Conservation (phyloP, 2,113 vertebrate species). For the Phrynosoma blainvillii region DNA sequence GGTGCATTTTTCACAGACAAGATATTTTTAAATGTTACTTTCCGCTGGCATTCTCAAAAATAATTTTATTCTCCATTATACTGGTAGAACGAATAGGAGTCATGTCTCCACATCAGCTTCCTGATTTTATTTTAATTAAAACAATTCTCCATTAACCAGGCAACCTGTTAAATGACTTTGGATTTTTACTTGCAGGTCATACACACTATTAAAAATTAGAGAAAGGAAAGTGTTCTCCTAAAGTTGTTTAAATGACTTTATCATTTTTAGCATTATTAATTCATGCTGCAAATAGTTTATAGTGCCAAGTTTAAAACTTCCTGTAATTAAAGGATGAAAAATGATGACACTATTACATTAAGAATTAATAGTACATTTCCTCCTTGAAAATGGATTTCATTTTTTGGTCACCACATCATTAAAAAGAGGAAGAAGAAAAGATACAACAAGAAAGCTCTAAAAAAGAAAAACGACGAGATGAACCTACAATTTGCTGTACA, state of each 20-base stretch:
- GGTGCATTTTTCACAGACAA: neutral
- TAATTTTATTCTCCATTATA: constrained; percentile 31
- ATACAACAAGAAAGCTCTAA: constrained; percentile 11
- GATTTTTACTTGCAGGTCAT: constrained; percentile 54
- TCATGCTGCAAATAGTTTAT: constrained; percentile 45
- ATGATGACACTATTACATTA: constrained; percentile 38
- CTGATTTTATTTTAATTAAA: constrained; percentile 41
- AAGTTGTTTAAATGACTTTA: constrained; percentile 51
- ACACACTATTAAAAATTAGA: constrained; percentile 37
- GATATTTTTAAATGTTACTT: neutral
- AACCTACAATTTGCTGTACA: neutral
- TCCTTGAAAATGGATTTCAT: constrained; percentile 36
- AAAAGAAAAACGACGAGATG: constrained; percentile 16
- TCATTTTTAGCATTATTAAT: constrained; percentile 61
- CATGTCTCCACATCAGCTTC: constrained; percentile 32
- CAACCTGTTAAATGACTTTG: constrained; percentile 40
- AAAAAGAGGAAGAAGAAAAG: constrained; percentile 3
- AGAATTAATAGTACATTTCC: constrained; percentile 47
- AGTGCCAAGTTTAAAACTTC: constrained; percentile 43
- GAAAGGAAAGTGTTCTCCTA: constrained; percentile 26
- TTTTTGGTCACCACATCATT: constrained; percentile 48
- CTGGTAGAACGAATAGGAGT: constrained; percentile 28
- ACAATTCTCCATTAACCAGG: constrained; percentile 45
- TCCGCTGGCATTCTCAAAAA: neutral
- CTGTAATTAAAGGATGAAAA: constrained; percentile 48